Percentiles rank a stretch among this genome's conserved stretches.
phyloP scores from a whole-genome alignment of 1,140 invertebrate species.

The Aphelenchoides fujianensis region DNA sequence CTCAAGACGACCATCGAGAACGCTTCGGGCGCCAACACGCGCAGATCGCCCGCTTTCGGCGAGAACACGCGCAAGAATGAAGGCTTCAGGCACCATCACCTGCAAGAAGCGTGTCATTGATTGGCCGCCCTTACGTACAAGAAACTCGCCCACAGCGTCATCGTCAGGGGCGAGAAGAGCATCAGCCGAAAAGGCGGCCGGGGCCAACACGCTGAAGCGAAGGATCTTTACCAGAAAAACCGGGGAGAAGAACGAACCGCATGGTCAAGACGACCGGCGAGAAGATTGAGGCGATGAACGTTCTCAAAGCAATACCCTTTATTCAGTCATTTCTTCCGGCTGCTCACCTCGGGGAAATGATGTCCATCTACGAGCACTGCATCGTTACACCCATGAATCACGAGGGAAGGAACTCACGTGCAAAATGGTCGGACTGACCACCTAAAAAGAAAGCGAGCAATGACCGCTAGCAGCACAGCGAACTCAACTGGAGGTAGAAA shows the following conservation, averaged over 20 bases:
- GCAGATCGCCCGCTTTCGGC: constrained; percentile 10
- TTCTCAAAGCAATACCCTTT: not conserved
- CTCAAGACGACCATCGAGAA: constrained; percentile 2
- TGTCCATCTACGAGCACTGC: no score
- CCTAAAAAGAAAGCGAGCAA: not conserved
- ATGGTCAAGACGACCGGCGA: constrained; percentile 10
- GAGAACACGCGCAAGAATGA: not conserved
- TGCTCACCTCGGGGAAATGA: no score
- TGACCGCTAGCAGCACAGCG: not conserved
- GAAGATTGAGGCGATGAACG: not conserved
- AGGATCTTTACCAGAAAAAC: not conserved
- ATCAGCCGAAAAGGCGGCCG: constrained; percentile 12
- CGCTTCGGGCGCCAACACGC: constrained; percentile 2
- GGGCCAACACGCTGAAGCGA: constrained; percentile 5
- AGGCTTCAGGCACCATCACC: not conserved
- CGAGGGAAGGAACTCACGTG: not conserved
- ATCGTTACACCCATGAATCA: no score
- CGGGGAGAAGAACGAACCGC: not conserved
- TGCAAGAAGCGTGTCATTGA: no score
- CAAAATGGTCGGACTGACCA: not conserved
- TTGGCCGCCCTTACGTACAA: not conserved
- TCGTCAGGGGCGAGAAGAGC: not conserved
- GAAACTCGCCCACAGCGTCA: no score
- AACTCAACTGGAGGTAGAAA: constrained; percentile 12
- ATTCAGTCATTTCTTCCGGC: no score